These are phyloP conservation scores for Drosophila kambysellisi DNA, from an alignment of 2,888 invertebrate species.

Conservation along the genomic window DNA sequence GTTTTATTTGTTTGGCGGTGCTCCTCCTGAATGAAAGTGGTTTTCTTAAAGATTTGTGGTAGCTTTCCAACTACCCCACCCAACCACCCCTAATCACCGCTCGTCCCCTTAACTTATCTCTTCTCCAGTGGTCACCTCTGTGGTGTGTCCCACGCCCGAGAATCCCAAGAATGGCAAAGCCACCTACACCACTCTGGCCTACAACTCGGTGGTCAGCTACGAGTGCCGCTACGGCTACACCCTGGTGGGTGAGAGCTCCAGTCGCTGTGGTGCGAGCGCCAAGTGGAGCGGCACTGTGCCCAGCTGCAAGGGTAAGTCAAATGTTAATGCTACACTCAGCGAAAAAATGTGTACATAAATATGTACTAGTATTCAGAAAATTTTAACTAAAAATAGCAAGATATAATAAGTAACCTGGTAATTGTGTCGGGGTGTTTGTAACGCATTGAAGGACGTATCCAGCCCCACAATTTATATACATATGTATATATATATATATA, in stretches of 20 bases:
- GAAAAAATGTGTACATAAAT: not conserved
- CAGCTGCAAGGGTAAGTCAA: constrained; percentile 92
- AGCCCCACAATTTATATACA: not conserved
- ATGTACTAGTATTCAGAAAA: not conserved
- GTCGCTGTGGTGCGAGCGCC: constrained; percentile 96
- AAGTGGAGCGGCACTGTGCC: constrained; percentile 98
- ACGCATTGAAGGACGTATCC: not conserved
- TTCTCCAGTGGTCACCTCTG: constrained; percentile 92
- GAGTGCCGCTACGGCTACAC: constrained; percentile 98
- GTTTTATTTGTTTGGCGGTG: constrained; percentile 73
- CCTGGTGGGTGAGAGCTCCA: constrained; percentile 94
- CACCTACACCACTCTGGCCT: constrained; percentile 95
- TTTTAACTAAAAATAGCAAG: not conserved
- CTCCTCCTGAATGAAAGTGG: not conserved
- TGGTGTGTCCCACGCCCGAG: constrained; percentile 96
- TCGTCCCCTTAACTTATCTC: not conserved
- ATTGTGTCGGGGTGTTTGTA: not conserved
- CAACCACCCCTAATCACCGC: constrained; percentile 3
- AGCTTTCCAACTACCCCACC: constrained; percentile 49
- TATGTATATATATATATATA: no score
- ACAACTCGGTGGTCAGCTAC: constrained; percentile 97
- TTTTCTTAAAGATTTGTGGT: constrained; percentile 75
- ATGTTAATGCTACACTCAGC: not conserved
- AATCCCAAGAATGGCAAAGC: constrained; percentile 97
- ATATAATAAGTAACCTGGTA: not conserved